Conservation (phyloP, 2,797 vertebrate species). For the Brachyalestes nurse region DNA sequence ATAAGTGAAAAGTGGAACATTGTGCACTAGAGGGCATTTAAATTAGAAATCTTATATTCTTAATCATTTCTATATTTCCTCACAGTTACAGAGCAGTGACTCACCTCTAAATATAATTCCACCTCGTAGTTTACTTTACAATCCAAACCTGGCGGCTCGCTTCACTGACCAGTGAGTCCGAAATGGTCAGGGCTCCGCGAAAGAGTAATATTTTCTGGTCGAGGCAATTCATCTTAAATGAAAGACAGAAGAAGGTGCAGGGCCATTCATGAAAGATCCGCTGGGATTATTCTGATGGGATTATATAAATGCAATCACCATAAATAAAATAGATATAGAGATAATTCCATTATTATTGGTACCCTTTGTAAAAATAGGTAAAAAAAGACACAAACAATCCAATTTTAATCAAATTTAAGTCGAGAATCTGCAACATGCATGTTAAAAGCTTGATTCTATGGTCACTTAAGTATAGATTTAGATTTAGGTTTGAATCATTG, state of each 20-base stretch:
- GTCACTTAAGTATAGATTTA: no score
- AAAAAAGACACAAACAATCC: no score
- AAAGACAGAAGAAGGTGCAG: neutral
- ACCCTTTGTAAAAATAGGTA: no score
- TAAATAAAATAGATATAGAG: no score
- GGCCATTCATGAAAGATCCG: neutral
- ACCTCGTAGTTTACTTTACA: conserved; percentile 44
- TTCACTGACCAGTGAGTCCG: conserved; percentile 12
- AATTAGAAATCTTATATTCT: neutral
- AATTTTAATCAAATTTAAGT: no score
- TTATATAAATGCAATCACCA: no score
- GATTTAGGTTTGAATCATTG: no score
- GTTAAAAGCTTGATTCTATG: no score
- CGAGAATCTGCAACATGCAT: no score
- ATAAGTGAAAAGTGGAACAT: neutral
- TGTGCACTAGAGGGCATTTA: no score
- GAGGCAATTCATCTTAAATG: conserved; percentile 23
- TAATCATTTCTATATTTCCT: neutral
- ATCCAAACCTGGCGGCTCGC: conserved; percentile 8
- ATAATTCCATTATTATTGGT: no score
- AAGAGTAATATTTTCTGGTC: conserved; percentile 24
- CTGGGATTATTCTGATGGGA: no score
- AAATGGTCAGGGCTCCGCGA: conserved; percentile 5
- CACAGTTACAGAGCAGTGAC: neutral
- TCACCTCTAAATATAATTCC: conserved; percentile 18